phyloP scores from a whole-genome alignment of 2,113 vertebrate species.

The Aphyosemion australe region DNA sequence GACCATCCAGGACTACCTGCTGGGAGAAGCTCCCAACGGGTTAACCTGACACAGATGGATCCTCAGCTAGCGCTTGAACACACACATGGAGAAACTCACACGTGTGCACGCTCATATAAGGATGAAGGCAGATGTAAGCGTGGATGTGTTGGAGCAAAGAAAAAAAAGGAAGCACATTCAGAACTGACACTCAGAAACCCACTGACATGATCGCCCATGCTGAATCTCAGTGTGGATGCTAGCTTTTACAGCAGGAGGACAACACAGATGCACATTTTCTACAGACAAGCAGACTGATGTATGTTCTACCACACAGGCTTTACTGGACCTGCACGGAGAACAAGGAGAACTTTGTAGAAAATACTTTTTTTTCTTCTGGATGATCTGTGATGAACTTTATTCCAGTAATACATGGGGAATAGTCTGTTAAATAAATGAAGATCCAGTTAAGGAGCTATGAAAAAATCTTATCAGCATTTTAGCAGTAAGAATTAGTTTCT shows the following conservation, averaged over 20 bases:
- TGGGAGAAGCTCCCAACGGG: conserved; percentile 84
- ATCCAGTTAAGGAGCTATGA: no score
- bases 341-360: conserved; percentile 1
- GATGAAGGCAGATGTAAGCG: conserved; percentile 55
- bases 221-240: conserved; percentile 9
- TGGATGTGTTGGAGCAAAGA: conserved; percentile 22
- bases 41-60: conserved; percentile 85
- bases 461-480: no score
- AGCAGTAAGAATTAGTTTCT: no score
- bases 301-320: conserved; percentile 57
- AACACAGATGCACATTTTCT: conserved; percentile 48
- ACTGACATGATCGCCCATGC: conserved; percentile 21
- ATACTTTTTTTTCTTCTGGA: not conserved
- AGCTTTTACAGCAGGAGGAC: conserved; percentile 12
- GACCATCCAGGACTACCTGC: conserved; percentile 86
- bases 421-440: no score
- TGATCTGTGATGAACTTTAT: not conserved
- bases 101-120: conserved; percentile 34
- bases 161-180: conserved; percentile 27
- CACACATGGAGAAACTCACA: conserved; percentile 52
- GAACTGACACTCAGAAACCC: conserved; percentile 36
- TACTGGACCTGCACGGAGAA: conserved; percentile 10
- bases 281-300: conserved; percentile 53
- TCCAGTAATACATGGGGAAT: no score
- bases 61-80: conserved; percentile 63